Conservation (phyloP, 2,888 invertebrate species). For the Galeopsomyia nigrocyanea region DNA sequence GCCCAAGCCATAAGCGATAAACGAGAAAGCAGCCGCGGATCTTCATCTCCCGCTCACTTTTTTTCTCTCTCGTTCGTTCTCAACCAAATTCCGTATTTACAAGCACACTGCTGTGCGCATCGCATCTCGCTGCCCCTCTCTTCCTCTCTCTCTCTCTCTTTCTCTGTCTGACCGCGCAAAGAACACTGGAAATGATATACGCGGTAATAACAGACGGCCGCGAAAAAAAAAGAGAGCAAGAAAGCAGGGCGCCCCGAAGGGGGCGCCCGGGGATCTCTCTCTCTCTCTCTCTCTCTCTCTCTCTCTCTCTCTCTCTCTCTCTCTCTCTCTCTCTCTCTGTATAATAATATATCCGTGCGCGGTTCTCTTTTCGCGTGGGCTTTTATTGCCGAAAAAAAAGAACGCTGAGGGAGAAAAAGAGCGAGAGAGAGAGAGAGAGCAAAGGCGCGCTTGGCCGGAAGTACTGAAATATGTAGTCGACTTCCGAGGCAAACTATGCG, state of each 20-base stretch:
- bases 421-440: slow-evolving; percentile 3
- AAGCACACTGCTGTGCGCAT: slow-evolving; percentile 49
- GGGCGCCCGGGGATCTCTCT: slow-evolving; percentile 32
- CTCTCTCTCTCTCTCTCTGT: too few species aligned
- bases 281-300: too few species aligned
- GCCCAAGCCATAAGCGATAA: too few species aligned
- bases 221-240: slow-evolving; percentile 21
- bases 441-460: slow-evolving; percentile 46
- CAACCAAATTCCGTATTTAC: slow-evolving; percentile 59
- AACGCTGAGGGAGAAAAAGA: slow-evolving; percentile 10
- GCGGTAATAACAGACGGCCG: slow-evolving; percentile 61
- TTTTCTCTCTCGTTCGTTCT: slow-evolving; percentile 43
- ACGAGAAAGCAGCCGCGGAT: slow-evolving; percentile 4
- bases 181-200: slow-evolving; percentile 64
- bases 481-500: slow-evolving; percentile 47
- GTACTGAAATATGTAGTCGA: slow-evolving; percentile 54
- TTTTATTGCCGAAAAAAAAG: slow-evolving; percentile 60
- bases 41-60: slow-evolving; percentile 41
- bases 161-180: slow-evolving; percentile 54
- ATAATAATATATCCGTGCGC: slow-evolving; percentile 34
- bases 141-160: too few species aligned
- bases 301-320: too few species aligned
- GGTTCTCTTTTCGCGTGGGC: slow-evolving; percentile 53
- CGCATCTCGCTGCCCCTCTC: slow-evolving; percentile 49
- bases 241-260: slow-evolving; percentile 49